These are phyloP conservation scores for Drosophila tripunctata DNA, from an alignment of 2,888 invertebrate species.

Conservation along the genomic window DNA sequence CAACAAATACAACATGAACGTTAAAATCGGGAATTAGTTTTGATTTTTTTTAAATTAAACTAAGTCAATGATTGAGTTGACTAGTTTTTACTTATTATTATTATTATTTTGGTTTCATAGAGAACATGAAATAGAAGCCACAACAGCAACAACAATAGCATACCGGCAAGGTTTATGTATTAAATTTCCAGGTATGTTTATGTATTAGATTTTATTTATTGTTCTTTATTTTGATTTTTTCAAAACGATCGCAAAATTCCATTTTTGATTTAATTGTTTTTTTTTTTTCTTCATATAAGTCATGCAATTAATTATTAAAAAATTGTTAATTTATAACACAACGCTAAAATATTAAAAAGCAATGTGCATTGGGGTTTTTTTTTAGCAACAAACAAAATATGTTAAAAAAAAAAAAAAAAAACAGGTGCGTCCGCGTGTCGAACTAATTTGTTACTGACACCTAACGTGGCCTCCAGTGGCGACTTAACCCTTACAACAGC, in stretches of 20 bases:
- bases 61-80: not conserved
- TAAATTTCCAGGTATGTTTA: not conserved
- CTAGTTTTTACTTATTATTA: not conserved
- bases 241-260: not conserved
- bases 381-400: slow-evolving; percentile 47
- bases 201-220: not conserved
- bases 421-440: slow-evolving; percentile 81
- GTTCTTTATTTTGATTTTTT: not conserved
- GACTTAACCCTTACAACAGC: slow-evolving; percentile 70
- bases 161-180: not conserved
- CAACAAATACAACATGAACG: not conserved
- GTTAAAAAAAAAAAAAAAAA: slow-evolving; percentile 53
- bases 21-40: not conserved
- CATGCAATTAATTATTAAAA: slow-evolving; percentile 12
- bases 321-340: not conserved
- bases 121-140: not conserved
- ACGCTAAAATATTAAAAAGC: not conserved
- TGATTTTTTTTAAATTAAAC: not conserved
- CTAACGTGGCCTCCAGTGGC: slow-evolving; percentile 76
- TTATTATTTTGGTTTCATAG: not conserved
- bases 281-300: no score
- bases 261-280: not conserved
- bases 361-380: not conserved
- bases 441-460: slow-evolving; percentile 84
- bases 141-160: not conserved